Base-by-base conservation (phyloP, 2,113 vertebrate species). In the Syngnathoides biaculeatus region DNA sequence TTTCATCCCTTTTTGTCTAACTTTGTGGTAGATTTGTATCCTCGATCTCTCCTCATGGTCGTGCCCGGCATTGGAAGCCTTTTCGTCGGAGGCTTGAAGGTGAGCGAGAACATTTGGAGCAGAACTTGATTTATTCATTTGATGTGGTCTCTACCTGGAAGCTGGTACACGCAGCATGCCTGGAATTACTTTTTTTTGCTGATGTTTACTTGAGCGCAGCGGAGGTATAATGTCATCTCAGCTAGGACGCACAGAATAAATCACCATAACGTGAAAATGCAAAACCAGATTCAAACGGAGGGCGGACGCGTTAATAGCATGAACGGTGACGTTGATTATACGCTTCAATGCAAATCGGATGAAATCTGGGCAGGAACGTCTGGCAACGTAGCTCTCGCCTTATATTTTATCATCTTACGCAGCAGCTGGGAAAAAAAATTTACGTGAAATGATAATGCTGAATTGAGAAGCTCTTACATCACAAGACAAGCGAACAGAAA, bases 51-150 rank as follows among this genome's bases (percentile, higher is more conserved):
- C 9, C 27, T 11, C 19, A 42, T 57, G 17, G 47, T 64, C n/a
- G 14, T 57, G 64, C 43, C 68, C 30, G 3, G 59, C 35, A 13
- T 58, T 50, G 26, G 2, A 26, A 47, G 22, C 40, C 64, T 79
- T 63, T 67, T 74, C 62, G 64, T 57, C 42, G 4, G 64, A 43
- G 24, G 48, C 40, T 69, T 71, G 63, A 64, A 71, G 68, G 64
- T 62, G 65, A 81, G 68, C 63, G 62, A 62, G 48, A 72, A 78
- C 70, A 71, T 69, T 78, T 76, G 47, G 53, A 79, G 55, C 38
- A 39, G 73, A 78, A 50, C 71, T 74, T 30, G 61, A 73, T 73
- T 79, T 77, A 86, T 81, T 84, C 64, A 80, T 79, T 53, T 68
- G 30, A 65, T 53, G 69, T 74, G 14, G 55, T 47, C n/a, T 69